Conservation (phyloP, 92 coral and sea anemone species). For the Montipora capitata region DNA sequence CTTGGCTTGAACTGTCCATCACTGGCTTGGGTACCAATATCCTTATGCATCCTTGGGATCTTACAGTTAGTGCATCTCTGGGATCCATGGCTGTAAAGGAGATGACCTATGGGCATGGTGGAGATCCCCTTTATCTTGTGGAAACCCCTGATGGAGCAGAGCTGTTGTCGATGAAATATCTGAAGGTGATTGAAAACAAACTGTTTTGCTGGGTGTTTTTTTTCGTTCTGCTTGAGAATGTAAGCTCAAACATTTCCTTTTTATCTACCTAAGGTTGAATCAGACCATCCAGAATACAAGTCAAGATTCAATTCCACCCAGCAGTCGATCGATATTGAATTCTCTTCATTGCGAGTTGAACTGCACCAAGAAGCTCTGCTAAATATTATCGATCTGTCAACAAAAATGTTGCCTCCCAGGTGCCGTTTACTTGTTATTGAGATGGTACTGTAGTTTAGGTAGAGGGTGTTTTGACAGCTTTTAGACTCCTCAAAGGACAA, state of each 20-base stretch:
- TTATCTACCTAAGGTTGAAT: constrained; percentile 77
- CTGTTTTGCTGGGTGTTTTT: too few relatives aligned
- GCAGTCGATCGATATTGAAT: constrained; percentile 84
- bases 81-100: constrained; percentile 88
- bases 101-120: constrained; percentile 89
- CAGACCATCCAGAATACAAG: constrained; percentile 84
- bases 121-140: constrained; percentile 86
- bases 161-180: constrained; percentile 79
- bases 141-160: constrained; percentile 92
- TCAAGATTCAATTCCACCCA: constrained; percentile 88
- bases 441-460: too few relatives aligned
- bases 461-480: too few relatives aligned
- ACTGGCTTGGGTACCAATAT: constrained; percentile 85
- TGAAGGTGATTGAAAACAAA: constrained; percentile 69
- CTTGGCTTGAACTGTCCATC: constrained; percentile 81
- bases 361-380: constrained; percentile 96
- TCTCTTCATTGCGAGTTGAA: constrained; percentile 83
- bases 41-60: constrained; percentile 89
- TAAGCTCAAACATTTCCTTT: background rate
- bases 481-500: too few relatives aligned
- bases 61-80: constrained; percentile 84
- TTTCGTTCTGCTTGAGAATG: background rate
- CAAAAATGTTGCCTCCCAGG: constrained; percentile 91
- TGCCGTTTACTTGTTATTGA: constrained; percentile 9
- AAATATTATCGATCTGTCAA: constrained; percentile 86